Evolutionary conservation across 2,888 invertebrate species (phyloP).

Genomic region (Trichacis sp.): DNA sequence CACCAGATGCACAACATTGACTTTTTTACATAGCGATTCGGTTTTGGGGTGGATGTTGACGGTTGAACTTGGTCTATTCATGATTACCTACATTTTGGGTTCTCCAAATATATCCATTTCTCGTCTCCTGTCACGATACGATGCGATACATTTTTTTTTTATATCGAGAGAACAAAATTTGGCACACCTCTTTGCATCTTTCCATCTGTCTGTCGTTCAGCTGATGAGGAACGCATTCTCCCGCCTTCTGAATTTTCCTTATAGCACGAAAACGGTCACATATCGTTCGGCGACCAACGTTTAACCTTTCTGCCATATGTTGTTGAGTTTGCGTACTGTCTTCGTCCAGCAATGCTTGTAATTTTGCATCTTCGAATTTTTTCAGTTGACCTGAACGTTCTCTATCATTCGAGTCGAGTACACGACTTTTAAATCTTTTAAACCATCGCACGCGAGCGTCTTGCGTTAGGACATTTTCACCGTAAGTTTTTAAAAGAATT

Average conservation of each 20-base stretch:
- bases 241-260: constrained; percentile 3
- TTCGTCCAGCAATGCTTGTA: constrained; percentile 9
- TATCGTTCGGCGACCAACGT: not conserved
- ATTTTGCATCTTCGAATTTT: constrained; percentile 8
- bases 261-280: constrained; percentile 2
- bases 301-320: not conserved
- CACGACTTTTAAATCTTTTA: constrained; percentile 14
- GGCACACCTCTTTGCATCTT: too few relatives aligned
- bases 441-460: constrained; percentile 12
- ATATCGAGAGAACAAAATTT: constrained; percentile 16
- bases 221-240: not conserved
- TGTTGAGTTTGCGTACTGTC: not conserved
- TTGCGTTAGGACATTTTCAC: not conserved
- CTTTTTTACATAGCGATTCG: constrained; percentile 44
- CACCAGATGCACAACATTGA: constrained; percentile 43
- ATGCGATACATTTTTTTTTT: constrained; percentile 35
- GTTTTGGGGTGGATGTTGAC: constrained; percentile 41
- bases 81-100: constrained; percentile 41
- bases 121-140: constrained; percentile 36
- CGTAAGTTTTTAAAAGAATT: constrained; percentile 11
- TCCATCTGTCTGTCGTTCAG: constrained; percentile 20
- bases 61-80: constrained; percentile 38
- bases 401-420: constrained; percentile 4
- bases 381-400: not conserved
- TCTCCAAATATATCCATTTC: constrained; percentile 38